Evolutionary conservation across 2,797 vertebrate species (phyloP).

Genomic region (Enteromius paludinosus): DNA sequence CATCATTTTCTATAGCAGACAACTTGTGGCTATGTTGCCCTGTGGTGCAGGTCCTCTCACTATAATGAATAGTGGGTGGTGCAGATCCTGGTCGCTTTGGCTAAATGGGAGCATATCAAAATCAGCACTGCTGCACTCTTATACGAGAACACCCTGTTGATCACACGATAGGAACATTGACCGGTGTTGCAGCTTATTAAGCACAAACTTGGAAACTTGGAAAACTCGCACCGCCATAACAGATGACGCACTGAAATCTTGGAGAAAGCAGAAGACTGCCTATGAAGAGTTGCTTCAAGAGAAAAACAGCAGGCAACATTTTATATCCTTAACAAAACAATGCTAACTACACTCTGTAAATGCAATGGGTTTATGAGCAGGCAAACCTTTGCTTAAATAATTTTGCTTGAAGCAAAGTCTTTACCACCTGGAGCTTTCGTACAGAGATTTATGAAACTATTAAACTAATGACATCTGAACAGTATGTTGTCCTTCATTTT

Average conservation of each 20-base stretch:
- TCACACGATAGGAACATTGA: not conserved
- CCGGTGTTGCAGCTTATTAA: not conserved
- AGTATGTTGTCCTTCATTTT: constrained; percentile 32
- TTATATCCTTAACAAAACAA: constrained; percentile 25
- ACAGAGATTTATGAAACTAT: constrained; percentile 47
- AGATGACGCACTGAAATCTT: not conserved
- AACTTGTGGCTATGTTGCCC: not conserved
- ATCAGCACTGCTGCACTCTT: not conserved
- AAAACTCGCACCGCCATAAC: not conserved
- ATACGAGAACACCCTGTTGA: not conserved
- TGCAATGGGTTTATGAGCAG: constrained; percentile 12
- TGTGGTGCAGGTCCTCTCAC: not conserved
- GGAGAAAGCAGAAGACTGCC: not conserved
- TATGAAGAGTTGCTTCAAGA: not conserved
- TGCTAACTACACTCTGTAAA: constrained; percentile 21
- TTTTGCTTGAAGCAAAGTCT: constrained; percentile 3
- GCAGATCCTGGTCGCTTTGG: not conserved
- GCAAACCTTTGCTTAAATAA: not conserved
- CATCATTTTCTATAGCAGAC: not conserved
- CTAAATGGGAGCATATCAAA: not conserved
- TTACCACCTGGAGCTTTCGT: not conserved
- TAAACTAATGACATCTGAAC: constrained; percentile 45
- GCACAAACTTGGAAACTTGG: not conserved
- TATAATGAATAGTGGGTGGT: not conserved
- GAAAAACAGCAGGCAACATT: constrained; percentile 12